Base-by-base conservation (phyloP, 2,113 vertebrate species). In the Anser cygnoides region DNA sequence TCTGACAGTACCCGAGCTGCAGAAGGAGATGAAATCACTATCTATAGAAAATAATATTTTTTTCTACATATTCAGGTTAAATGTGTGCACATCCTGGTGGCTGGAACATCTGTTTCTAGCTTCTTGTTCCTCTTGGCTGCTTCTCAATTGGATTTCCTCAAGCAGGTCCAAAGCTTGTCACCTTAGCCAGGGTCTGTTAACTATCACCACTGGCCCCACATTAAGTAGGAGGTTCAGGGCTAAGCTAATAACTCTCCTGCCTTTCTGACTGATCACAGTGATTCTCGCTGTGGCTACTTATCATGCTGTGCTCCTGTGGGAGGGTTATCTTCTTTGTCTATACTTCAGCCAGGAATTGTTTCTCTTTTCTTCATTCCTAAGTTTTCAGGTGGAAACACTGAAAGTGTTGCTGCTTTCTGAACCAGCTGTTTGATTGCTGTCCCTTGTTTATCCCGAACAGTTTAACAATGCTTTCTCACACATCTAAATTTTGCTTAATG, bases 91-190 rank as follows among this genome's bases (percentile, higher is more conserved):
- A 93, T 97, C 93, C 92, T 97, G 97, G 98, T 98, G 97, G 98
- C 97, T 97, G 97, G 98, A 98, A 99, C 99, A 99, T 99, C 99
- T 99, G 99, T 99, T 99, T 99, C 98, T 98, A 95, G 98, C 99
- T 98, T 98, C 98, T 98, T 99, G 99, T 99, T 99, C 99, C 99
- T 98, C 99, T 99, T 99, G 98, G 98, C 98, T 99, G 99, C 98
- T 98, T 99, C 99, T 99, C 99, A 99, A 99, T 99, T 99, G 99
- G 98, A 99, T 99, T 99, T 99, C 98, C 98, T 99, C 98, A 98
- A 98, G 99, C 99, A 99, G 99, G 99, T 98, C 99, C 98, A 98
- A 98, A 98, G 98, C 99, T 99, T 99, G 99, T 99, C 99, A 99
- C 99, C 97, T 98, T 98, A 98, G 99, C 99, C 98, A 99, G 99